Evolutionary conservation across 2,888 invertebrate genomes (phyloP).

Genomic region (Heterodera filipjevi): DNA sequence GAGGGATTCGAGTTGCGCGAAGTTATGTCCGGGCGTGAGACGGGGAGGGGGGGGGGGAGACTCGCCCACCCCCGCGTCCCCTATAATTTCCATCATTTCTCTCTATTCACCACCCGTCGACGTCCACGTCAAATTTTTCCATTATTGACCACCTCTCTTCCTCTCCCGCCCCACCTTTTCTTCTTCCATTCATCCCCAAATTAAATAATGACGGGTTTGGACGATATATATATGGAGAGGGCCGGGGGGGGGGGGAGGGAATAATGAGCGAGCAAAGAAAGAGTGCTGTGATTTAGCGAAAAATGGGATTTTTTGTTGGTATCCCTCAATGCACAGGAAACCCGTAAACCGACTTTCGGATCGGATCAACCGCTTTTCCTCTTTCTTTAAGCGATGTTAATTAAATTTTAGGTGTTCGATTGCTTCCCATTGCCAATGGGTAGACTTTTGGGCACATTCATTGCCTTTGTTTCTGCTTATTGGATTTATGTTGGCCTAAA

Average conservation of each 20-base stretch:
- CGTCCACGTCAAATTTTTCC: constrained; percentile 1
- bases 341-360: no score
- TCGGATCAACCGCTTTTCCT: no score
- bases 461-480: neutral
- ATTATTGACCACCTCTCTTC: constrained; percentile 1
- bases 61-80: neutral
- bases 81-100: neutral
- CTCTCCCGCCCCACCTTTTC: neutral
- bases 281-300: neutral
- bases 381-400: no score
- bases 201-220: constrained; percentile 9
- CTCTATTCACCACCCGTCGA: neutral
- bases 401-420: no score
- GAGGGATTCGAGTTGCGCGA: constrained; percentile 3
- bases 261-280: neutral
- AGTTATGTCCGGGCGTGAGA: neutral
- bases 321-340: no score
- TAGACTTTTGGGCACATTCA: neutral
- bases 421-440: no score
- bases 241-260: neutral
- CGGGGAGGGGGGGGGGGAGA: neutral
- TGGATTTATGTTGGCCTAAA: neutral
- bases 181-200: neutral
- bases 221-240: neutral
- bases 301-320: neutral